A percentile compares a stretch with the other conserved stretches of the same genome.
Evolutionary conservation across 2,888 invertebrate species (phyloP).

Genomic region (Mesochorus sp.): DNA sequence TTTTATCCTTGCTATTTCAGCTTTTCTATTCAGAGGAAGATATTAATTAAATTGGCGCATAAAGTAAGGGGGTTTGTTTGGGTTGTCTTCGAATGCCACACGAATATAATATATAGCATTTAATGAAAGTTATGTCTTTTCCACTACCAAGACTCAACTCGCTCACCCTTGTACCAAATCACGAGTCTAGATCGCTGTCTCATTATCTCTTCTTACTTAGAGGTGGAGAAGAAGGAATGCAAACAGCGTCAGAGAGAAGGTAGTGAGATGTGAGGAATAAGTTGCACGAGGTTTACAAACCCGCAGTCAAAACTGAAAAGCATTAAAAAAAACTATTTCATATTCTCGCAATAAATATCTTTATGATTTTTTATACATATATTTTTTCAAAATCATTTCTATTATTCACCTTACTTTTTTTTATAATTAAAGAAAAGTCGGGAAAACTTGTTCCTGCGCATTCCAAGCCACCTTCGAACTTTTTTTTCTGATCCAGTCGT

Average conservation of each 20-base stretch:
- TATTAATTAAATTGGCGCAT: slow-evolving; percentile 54
- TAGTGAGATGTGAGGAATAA: slow-evolving; percentile 61
- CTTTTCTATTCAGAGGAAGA: slow-evolving; percentile 36
- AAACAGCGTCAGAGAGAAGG: neutral
- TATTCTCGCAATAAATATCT: too few species aligned
- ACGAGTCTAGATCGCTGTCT: slow-evolving; percentile 45
- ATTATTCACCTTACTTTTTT: neutral
- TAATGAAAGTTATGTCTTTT: slow-evolving; percentile 13
- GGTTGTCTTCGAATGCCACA: too few species aligned
- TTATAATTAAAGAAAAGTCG: slow-evolving; percentile 19
- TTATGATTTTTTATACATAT: too few species aligned
- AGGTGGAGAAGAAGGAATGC: neutral
- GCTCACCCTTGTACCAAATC: slow-evolving; percentile 36
- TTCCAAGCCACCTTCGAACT: slow-evolving; percentile 29
- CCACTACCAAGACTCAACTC: slow-evolving; percentile 14
- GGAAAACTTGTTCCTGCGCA: neutral
- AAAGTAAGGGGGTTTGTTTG: neutral
- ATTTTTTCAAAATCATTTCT: neutral
- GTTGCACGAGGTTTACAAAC: slow-evolving; percentile 72
- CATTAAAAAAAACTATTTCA: neutral
- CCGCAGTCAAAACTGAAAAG: neutral
- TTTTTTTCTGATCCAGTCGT: slow-evolving; percentile 21
- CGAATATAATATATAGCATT: slow-evolving; percentile 5
- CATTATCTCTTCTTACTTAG: slow-evolving; percentile 20
- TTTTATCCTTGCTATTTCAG: neutral